Conservation (phyloP, 2,888 invertebrate genomes). For the Oxytorus armatus region DNA sequence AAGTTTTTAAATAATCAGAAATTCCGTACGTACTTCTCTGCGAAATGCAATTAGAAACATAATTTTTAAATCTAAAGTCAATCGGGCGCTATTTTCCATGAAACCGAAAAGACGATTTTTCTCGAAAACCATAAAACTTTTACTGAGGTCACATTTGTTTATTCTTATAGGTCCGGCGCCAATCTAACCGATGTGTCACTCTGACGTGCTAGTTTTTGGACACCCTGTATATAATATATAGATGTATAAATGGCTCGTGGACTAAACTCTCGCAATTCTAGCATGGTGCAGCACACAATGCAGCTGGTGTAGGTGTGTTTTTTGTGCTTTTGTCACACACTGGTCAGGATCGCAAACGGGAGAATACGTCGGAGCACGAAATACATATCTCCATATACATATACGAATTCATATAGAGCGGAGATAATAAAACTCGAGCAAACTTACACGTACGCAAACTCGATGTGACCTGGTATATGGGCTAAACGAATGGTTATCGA, state of each 20-base stretch:
- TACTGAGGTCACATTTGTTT: too few relatives aligned
- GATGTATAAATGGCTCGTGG: conserved; percentile 17
- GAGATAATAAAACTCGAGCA: neutral
- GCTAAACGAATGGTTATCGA: conserved; percentile 6
- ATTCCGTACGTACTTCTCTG: too few relatives aligned
- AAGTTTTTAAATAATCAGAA: too few relatives aligned
- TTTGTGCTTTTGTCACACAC: conserved; percentile 23
- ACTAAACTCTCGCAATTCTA: conserved; percentile 32
- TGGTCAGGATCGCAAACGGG: conserved; percentile 35
- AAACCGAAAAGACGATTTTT: too few relatives aligned
- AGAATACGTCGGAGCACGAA: conserved; percentile 10
- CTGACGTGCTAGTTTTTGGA: too few relatives aligned
- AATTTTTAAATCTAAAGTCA: too few relatives aligned
- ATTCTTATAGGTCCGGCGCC: too few relatives aligned
- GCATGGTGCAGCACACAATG: conserved; percentile 17
- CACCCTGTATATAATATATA: too few relatives aligned
- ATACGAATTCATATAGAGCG: neutral
- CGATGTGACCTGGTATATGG: neutral
- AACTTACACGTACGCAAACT: neutral
- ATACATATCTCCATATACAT: neutral
- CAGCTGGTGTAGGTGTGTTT: conserved; percentile 42
- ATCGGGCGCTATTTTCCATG: too few relatives aligned
- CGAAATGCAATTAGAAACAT: too few relatives aligned
- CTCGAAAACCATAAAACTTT: too few relatives aligned
- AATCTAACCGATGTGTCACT: too few relatives aligned